Evolutionary conservation across 2,888 invertebrate genomes (phyloP).

Genomic region (Unio pictorum): DNA sequence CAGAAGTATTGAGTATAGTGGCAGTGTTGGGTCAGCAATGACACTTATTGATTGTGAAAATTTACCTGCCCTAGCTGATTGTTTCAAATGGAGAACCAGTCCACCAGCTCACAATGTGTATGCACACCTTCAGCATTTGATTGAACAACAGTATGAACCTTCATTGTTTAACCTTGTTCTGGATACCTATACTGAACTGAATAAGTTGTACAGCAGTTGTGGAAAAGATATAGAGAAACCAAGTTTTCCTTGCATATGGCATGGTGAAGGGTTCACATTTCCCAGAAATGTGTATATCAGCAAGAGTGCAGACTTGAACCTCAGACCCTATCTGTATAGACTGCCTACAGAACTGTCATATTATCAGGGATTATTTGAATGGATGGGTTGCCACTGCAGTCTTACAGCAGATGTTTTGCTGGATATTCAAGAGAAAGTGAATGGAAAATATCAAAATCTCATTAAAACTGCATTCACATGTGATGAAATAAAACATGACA

Average conservation of each 20-base stretch:
- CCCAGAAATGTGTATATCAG: conserved; percentile 7
- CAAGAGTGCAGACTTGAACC: conserved; percentile 8
- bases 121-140: conserved; percentile 5
- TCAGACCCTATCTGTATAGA: conserved; percentile 21
- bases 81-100: conserved; percentile 5
- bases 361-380: conserved; percentile 12
- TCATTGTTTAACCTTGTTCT: conserved; percentile 6
- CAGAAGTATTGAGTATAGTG: conserved; percentile 2
- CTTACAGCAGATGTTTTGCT: conserved; percentile 4
- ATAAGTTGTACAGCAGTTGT: too few species aligned
- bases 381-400: conserved; percentile 9
- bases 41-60: conserved; percentile 11
- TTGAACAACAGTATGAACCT: neutral
- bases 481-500: neutral
- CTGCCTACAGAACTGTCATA: conserved; percentile 17
- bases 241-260: neutral
- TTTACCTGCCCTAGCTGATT: neutral
- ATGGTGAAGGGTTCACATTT: conserved; percentile 19
- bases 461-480: neutral
- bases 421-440: conserved; percentile 8
- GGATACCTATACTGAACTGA: neutral
- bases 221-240: too few species aligned
- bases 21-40: conserved; percentile 16
- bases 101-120: conserved; percentile 7
- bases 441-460: conserved; percentile 2